Evolutionary conservation across 2,888 invertebrate species (phyloP).

Genomic region (Ypsolopha sequella): DNA sequence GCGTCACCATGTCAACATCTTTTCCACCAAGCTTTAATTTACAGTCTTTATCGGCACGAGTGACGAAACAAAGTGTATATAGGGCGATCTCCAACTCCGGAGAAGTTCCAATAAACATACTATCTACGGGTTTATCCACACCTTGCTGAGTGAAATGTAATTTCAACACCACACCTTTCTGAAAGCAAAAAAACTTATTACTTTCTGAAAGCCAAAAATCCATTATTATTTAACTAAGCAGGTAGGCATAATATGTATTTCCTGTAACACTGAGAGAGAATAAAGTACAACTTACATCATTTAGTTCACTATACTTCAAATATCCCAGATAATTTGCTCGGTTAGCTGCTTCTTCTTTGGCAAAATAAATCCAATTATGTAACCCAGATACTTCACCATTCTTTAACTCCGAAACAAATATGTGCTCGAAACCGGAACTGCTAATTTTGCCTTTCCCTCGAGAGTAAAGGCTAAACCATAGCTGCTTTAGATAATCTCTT

Average conservation of each 20-base stretch:
- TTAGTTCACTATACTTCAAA: slow-evolving; percentile 77
- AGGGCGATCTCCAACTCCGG: slow-evolving; percentile 93
- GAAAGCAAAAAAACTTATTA: slow-evolving; percentile 23
- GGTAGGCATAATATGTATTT: no score
- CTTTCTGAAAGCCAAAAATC: slow-evolving; percentile 73
- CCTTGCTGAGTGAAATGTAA: slow-evolving; percentile 79
- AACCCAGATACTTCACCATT: slow-evolving; percentile 83
- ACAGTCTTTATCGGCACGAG: slow-evolving; percentile 80
- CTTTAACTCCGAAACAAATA: slow-evolving; percentile 90
- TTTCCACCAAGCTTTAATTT: slow-evolving; percentile 79
- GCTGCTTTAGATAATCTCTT: slow-evolving; percentile 76
- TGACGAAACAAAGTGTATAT: slow-evolving; percentile 88
- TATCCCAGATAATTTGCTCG: slow-evolving; percentile 85
- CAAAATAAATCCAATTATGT: slow-evolving; percentile 93
- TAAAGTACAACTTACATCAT: slow-evolving; percentile 70
- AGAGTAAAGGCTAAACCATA: slow-evolving; percentile 88
- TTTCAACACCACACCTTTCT: slow-evolving; percentile 85
- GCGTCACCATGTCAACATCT: slow-evolving; percentile 79
- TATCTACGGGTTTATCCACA: slow-evolving; percentile 81
- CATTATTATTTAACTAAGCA: no score
- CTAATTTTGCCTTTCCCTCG: slow-evolving; percentile 83
- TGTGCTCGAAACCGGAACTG: slow-evolving; percentile 94
- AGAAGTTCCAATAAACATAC: slow-evolving; percentile 86
- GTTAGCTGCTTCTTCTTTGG: slow-evolving; percentile 79
- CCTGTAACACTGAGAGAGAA: no score